phyloP scores from a whole-genome alignment of 2,113 vertebrate species.

The Tragelaphus strepsiceros region DNA sequence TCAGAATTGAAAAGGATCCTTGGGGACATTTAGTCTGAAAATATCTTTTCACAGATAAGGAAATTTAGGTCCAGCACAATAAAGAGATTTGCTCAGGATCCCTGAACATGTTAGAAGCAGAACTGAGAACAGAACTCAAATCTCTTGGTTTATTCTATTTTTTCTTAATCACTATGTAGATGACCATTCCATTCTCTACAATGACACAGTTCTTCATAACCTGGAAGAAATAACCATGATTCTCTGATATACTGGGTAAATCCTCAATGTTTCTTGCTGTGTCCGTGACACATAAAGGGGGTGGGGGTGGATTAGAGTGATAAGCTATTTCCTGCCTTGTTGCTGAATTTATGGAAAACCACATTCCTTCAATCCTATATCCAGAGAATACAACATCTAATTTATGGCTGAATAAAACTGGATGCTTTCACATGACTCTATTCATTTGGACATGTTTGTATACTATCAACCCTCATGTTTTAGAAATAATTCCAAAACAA shows the following conservation, averaged over 20 bases:
- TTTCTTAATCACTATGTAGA: background rate
- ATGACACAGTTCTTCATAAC: background rate
- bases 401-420: background rate
- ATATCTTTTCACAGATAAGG: background rate
- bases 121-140: background rate
- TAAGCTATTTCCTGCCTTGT: background rate
- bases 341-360: background rate
- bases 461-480: background rate
- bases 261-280: background rate
- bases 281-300: background rate
- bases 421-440: background rate
- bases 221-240: background rate
- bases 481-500: constrained; percentile 4
- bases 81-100: background rate
- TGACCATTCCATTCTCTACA: background rate
- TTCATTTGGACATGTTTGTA: background rate
- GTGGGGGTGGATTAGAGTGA: background rate
- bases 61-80: background rate
- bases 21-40: background rate
- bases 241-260: background rate
- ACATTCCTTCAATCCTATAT: background rate
- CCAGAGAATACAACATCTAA: background rate
- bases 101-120: background rate
- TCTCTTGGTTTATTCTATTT: background rate
- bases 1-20: background rate